Conservation (phyloP, 1,140 invertebrate genomes). For the Hetaerina americana region DNA sequence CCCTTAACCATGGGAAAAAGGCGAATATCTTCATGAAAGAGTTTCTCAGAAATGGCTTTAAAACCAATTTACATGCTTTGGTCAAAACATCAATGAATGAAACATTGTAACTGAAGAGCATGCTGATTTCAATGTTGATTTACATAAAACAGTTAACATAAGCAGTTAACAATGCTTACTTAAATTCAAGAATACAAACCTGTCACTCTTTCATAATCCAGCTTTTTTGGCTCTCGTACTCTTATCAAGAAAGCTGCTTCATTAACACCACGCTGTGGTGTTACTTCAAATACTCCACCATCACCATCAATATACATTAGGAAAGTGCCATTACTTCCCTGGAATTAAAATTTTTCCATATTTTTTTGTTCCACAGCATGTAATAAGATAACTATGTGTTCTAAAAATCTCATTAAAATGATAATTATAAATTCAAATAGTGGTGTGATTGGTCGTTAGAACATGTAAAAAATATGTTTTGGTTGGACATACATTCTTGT, state of each 20-base stretch:
- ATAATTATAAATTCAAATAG: no score
- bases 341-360: slow-evolving; percentile 22
- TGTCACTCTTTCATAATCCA: slow-evolving; percentile 74
- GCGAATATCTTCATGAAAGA: no score
- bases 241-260: slow-evolving; percentile 84
- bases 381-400: neutral
- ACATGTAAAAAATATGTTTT: no score
- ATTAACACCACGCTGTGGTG: slow-evolving; percentile 75
- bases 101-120: no score
- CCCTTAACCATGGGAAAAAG: no score
- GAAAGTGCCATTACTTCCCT: slow-evolving; percentile 89
- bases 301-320: slow-evolving; percentile 65
- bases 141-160: neutral
- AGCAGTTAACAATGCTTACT: neutral
- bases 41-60: no score
- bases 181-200: slow-evolving; percentile 22
- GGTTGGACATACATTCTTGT: no score
- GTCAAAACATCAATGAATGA: no score
- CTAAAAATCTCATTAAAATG: no score
- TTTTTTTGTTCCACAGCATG: slow-evolving; percentile 3
- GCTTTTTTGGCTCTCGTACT: slow-evolving; percentile 64
- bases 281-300: slow-evolving; percentile 76
- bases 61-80: no score
- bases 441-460: no score
- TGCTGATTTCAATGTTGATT: no score